Evolutionary conservation across 2,797 vertebrate species (phyloP).

Genomic region (Spondyliosoma cantharus): DNA sequence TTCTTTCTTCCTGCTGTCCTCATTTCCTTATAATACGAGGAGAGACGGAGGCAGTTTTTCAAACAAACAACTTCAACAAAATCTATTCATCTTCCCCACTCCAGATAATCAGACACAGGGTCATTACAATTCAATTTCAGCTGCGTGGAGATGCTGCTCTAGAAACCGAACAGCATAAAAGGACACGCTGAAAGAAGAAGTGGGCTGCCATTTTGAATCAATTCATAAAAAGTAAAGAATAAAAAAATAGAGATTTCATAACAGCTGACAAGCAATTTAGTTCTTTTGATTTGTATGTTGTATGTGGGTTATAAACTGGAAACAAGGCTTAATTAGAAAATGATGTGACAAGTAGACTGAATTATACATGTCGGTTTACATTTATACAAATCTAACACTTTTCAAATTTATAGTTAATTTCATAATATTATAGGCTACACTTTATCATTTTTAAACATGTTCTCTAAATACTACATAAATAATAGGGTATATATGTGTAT

Average conservation of each 20-base stretch:
- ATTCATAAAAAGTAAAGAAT: not conserved
- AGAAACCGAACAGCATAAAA: conserved; percentile 48
- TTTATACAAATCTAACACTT: not conserved
- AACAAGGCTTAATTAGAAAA: conserved; percentile 8
- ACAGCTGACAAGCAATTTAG: conserved; percentile 39
- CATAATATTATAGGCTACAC: not conserved
- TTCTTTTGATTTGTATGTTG: conserved; percentile 26
- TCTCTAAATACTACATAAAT: not conserved
- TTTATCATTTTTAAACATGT: not conserved
- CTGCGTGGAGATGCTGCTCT: conserved; percentile 31
- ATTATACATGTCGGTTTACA: not conserved
- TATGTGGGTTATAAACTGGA: conserved; percentile 1
- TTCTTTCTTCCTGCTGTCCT: conserved; percentile 47
- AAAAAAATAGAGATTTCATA: conserved; percentile 30
- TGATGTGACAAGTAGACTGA: not conserved
- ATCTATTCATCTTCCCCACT: conserved; percentile 62
- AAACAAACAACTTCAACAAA: conserved; percentile 49
- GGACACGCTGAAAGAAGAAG: conserved; percentile 32
- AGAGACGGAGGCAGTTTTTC: conserved; percentile 48
- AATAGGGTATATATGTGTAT: not conserved
- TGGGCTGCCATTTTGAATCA: conserved; percentile 14
- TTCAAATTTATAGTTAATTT: not conserved
- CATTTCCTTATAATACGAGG: conserved; percentile 54
- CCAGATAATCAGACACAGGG: conserved; percentile 40
- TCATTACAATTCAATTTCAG: conserved; percentile 56